Conservation (phyloP, 92 coral and sea anemone species). For the Phymanthus crucifer region DNA sequence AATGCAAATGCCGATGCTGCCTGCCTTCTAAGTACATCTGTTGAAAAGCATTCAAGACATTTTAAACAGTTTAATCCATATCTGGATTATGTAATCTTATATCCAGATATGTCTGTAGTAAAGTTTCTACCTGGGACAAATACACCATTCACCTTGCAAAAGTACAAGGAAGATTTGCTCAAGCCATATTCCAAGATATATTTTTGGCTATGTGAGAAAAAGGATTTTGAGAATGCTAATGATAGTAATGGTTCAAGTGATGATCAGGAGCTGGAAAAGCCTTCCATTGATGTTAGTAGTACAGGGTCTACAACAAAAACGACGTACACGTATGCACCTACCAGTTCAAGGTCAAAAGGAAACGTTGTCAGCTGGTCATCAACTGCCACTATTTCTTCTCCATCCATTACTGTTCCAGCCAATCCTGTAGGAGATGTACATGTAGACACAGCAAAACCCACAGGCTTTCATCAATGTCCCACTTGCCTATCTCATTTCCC, state of each 20-base stretch:
- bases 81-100: constrained; percentile 43
- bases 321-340: constrained; percentile 1
- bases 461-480: constrained; percentile 23
- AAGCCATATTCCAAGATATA: constrained; percentile 66
- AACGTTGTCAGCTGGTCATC: constrained; percentile 20
- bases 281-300: neutral
- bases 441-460: neutral
- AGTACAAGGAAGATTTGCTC: constrained; percentile 56
- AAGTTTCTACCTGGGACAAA: constrained; percentile 53
- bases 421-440: neutral
- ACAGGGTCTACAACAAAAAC: constrained; percentile 21
- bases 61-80: constrained; percentile 43
- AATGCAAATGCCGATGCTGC: constrained; percentile 35
- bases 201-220: constrained; percentile 69
- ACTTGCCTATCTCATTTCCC: constrained; percentile 28
- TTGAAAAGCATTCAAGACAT: constrained; percentile 55
- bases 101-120: constrained; percentile 47
- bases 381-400: constrained; percentile 3
- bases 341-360: constrained; percentile 25
- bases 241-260: neutral
- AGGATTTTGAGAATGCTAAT: constrained; percentile 46
- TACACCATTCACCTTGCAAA: constrained; percentile 55
- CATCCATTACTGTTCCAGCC: constrained; percentile 4
- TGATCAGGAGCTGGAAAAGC: neutral
- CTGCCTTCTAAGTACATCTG: constrained; percentile 41